Conservation (phyloP, 2,888 invertebrate species). For the Vesta saturnalis region DNA sequence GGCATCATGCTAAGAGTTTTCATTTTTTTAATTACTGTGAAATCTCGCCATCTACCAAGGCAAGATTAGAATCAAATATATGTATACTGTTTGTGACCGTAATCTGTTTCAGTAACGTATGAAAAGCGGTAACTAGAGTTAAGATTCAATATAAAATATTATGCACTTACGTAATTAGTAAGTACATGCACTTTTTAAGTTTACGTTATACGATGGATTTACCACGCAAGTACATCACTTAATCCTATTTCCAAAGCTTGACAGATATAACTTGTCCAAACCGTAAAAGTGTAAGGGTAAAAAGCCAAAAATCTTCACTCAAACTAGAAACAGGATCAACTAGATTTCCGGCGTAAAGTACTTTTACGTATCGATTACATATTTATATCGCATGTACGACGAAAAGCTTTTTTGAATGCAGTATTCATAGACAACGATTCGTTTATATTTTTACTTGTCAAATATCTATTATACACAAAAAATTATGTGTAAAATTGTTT, state of each 20-base stretch:
- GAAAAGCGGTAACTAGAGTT: too few relatives aligned
- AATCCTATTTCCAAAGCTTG: background rate
- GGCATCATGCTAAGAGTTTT: too few relatives aligned
- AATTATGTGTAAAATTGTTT: background rate
- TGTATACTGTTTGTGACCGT: too few relatives aligned
- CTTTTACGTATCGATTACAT: constrained; percentile 50
- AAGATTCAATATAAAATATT: too few relatives aligned
- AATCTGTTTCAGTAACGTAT: too few relatives aligned
- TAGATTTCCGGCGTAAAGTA: constrained; percentile 47
- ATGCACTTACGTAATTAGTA: too few relatives aligned
- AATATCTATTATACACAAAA: constrained; percentile 1
- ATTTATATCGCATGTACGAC: constrained; percentile 50
- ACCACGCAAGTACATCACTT: too few relatives aligned
- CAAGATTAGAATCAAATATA: too few relatives aligned
- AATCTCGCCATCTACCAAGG: too few relatives aligned
- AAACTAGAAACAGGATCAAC: constrained; percentile 45
- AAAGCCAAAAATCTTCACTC: constrained; percentile 41
- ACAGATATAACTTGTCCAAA: background rate
- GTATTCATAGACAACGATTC: background rate
- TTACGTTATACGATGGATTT: too few relatives aligned
- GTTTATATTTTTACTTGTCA: background rate
- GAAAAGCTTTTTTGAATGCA: constrained; percentile 37
- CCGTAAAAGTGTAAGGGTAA: constrained; percentile 33
- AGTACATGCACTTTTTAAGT: too few relatives aligned
- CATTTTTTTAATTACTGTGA: too few relatives aligned